Conservation (phyloP, 2,888 invertebrate genomes). For the Limenitis camilla region DNA sequence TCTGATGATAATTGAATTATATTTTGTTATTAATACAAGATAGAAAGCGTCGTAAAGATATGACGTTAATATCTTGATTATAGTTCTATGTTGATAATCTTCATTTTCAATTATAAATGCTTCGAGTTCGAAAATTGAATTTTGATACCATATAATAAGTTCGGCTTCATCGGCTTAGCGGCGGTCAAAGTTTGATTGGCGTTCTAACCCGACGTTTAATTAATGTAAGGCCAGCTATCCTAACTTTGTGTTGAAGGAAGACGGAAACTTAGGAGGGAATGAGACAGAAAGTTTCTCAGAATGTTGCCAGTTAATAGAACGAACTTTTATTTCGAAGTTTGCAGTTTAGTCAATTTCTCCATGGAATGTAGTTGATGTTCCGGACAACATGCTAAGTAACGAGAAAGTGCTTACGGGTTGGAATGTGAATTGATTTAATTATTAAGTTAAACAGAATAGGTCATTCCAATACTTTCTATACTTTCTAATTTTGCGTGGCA, state of each 20-base stretch:
- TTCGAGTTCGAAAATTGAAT: conserved; percentile 59
- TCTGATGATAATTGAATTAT: conserved; percentile 45
- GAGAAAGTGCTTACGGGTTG: conserved; percentile 14
- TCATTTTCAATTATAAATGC: conserved; percentile 57
- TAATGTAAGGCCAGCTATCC: conserved; percentile 60
- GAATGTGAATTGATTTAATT: conserved; percentile 9
- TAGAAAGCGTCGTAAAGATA: conserved; percentile 19
- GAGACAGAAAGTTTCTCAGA: conserved; percentile 43
- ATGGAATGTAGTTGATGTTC: conserved; percentile 13
- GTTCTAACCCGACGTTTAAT: conserved; percentile 67
- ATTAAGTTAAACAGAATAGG: background rate
- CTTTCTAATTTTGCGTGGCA: background rate
- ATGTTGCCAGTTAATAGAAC: conserved; percentile 63
- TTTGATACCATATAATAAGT: conserved; percentile 72
- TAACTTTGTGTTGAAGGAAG: conserved; percentile 48
- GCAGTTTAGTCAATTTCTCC: conserved; percentile 28
- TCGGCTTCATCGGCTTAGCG: conserved; percentile 65
- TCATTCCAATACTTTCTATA: background rate
- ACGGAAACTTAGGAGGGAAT: conserved; percentile 34
- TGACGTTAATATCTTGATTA: conserved; percentile 29
- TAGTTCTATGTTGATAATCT: conserved; percentile 31
- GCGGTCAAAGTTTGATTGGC: conserved; percentile 73
- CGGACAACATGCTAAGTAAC: conserved; percentile 17
- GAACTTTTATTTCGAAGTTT: conserved; percentile 51
- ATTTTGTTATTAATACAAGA: conserved; percentile 27